Base-by-base conservation (phyloP, 1,140 invertebrate species). In the Platyura marginata region DNA sequence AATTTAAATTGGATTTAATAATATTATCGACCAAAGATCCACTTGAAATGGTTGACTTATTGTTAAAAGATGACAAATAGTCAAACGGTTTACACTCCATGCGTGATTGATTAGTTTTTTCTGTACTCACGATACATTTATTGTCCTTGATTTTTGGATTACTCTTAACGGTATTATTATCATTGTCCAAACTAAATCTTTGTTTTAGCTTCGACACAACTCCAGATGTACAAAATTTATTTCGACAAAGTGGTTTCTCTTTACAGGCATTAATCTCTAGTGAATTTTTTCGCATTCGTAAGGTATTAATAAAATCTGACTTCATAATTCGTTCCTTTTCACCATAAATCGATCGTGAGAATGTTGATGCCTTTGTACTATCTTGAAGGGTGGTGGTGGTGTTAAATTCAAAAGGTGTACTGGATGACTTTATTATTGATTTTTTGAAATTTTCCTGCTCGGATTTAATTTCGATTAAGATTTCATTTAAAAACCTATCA, bases 301-400 rank as follows among this genome's bases (percentile, higher is more conserved):
- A 50, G 15, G 58, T 61, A 41, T 61, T 61, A n/a, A 55, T 60
- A 18, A 61, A 61, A 42, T 61, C 58, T 6, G 58, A 61, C 3
- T 49, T 49, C 58, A 60, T 60, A 29, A 61, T 60, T 20, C 53
- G 46, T 29, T 55, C 57, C 9, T 29, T 43, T 11, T 53, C 44
- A 40, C 21, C 36, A 3, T n/a, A 6, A 11, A 18, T 34, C 16
- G 16, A n/a, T 13, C n/a, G 36, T 18, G 19, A 13, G n/a, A 18
- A 38, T 21, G n/a, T 38, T 3, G 32, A 15, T 13, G 13, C 11
- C 13, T 34, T 15, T 34, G 13, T 15, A n/a, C 20, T 33, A 20
- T 42, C 40, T 20, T 42, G 40, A 3, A 18, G 13, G 3, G 29
- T 33, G 34, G 15, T 32, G 5, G 18, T 16, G 8, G 16, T 33